These are phyloP conservation scores for Naja naja DNA, from an alignment of 2,113 vertebrate species.

Conservation along the genomic window DNA sequence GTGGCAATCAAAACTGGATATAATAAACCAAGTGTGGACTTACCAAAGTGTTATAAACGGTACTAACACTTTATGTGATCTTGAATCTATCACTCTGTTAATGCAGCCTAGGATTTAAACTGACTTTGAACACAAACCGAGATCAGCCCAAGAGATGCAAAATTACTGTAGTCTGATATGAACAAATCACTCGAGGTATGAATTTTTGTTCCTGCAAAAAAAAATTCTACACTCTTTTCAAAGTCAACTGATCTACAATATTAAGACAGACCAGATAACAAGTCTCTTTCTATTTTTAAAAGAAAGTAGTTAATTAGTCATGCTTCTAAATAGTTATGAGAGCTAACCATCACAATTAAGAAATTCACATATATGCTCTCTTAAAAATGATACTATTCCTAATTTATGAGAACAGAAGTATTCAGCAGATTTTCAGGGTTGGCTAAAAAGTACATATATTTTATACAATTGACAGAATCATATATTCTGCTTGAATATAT, in stretches of 20 bases:
- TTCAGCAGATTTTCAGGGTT: background rate
- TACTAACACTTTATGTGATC: too few species aligned
- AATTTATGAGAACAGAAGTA: background rate
- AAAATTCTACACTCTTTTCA: background rate
- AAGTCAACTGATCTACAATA: background rate
- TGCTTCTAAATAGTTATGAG: background rate
- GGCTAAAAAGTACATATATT: constrained; percentile 5
- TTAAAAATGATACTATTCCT: background rate
- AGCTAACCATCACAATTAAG: background rate
- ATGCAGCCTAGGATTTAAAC: background rate
- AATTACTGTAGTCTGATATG: background rate
- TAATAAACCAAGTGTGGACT: too few species aligned
- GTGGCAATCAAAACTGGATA: too few species aligned
- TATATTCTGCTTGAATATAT: constrained; percentile 4
- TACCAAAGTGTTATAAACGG: too few species aligned
- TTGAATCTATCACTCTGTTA: too few species aligned
- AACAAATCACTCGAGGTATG: background rate
- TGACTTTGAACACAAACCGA: background rate
- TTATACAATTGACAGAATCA: background rate
- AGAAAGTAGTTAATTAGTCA: background rate
- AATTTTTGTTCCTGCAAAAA: background rate
- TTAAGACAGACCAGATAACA: background rate
- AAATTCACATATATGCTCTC: background rate
- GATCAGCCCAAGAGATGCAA: background rate
- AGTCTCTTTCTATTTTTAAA: background rate